Evolutionary conservation across 2,797 vertebrate genomes (phyloP).

Genomic region (Xenopus petersii): DNA sequence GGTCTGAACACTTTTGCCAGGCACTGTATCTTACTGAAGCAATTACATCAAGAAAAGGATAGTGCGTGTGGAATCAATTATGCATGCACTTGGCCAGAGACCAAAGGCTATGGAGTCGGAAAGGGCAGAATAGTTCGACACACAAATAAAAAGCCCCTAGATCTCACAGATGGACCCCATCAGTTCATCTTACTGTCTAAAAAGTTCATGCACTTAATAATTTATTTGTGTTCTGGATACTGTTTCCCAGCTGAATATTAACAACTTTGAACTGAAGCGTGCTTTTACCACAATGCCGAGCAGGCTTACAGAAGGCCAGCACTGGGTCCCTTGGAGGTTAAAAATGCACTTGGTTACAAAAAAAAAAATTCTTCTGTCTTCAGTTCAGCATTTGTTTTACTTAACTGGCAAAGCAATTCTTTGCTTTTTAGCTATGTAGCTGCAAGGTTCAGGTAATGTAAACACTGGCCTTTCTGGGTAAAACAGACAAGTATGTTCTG

Average conservation of each 20-base stretch:
- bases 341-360: constrained; percentile 55
- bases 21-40: constrained; percentile 89
- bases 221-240: constrained; percentile 98
- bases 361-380: background rate
- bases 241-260: constrained; percentile 99
- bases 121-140: constrained; percentile 81
- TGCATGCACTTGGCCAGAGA: constrained; percentile 95
- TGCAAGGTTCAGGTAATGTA: no score
- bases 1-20: no score
- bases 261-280: constrained; percentile 95
- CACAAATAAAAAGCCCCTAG: constrained; percentile 80
- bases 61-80: constrained; percentile 94
- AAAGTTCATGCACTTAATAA: constrained; percentile 99
- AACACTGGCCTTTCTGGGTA: background rate
- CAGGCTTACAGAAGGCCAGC: constrained; percentile 66
- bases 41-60: constrained; percentile 99
- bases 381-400: background rate
- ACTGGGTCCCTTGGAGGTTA: constrained; percentile 79
- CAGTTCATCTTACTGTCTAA: constrained; percentile 99
- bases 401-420: background rate
- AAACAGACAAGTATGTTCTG: background rate
- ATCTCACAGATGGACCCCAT: constrained; percentile 95
- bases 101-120: constrained; percentile 88
- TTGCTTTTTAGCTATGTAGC: background rate
- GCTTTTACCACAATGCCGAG: constrained; percentile 79